Evolutionary conservation across 23 tunicate species (phyloP).

Genomic region (Halocynthia aurantium): DNA sequence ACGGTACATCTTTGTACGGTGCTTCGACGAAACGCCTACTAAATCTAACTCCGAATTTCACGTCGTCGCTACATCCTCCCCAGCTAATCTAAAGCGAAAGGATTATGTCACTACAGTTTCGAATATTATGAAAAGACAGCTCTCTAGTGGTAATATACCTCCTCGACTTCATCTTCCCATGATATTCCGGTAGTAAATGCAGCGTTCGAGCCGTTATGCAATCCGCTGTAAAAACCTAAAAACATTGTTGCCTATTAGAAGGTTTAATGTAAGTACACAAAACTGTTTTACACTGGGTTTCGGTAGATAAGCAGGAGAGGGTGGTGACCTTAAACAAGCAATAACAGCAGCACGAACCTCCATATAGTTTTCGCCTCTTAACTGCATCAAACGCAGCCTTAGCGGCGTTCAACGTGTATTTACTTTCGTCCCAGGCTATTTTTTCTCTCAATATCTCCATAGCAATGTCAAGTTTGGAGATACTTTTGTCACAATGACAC

Average conservation of each 20-base stretch:
- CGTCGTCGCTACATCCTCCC: constrained; percentile 32
- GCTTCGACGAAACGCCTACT: constrained; percentile 21
- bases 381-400: constrained; percentile 10
- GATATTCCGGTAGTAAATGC: background rate
- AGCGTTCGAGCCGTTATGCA: too few relatives aligned
- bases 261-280: too few relatives aligned
- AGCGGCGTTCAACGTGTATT: background rate
- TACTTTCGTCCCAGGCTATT: constrained; percentile 10
- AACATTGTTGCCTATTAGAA: too few relatives aligned
- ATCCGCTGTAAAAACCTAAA: too few relatives aligned
- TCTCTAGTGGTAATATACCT: background rate
- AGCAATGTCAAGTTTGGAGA: constrained; percentile 14
- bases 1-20: constrained; percentile 14
- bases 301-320: too few relatives aligned
- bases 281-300: too few relatives aligned
- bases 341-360: background rate
- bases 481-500: constrained; percentile 22
- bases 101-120: background rate
- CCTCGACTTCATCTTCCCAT: constrained; percentile 7
- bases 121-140: too few relatives aligned
- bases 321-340: too few relatives aligned
- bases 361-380: constrained; percentile 7
- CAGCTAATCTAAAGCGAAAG: constrained; percentile 13
- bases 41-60: constrained; percentile 20
- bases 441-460: constrained; percentile 14